Conservation (phyloP, 2,113 vertebrate species). For the Daubentonia madagascariensis region DNA sequence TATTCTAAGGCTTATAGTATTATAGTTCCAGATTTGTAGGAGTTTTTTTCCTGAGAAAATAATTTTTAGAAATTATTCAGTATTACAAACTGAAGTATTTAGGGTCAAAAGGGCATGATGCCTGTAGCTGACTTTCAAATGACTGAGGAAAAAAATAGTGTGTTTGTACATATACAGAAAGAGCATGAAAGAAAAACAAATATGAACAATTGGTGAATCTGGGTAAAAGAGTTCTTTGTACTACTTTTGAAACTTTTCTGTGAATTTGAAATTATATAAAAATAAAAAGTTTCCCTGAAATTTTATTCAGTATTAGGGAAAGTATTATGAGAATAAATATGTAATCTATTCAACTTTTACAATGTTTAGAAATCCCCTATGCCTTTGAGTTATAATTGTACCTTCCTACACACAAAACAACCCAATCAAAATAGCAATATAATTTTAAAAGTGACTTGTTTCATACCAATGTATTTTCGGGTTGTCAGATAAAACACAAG, state of each 20-base stretch:
- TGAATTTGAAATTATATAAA: slow-evolving; percentile 71
- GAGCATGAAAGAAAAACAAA: background rate
- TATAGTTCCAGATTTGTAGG: background rate
- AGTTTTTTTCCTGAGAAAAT: background rate
- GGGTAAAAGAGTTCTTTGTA: slow-evolving; percentile 23
- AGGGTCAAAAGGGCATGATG: background rate
- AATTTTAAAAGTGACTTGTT: slow-evolving; percentile 30
- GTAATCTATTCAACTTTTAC: slow-evolving; percentile 58
- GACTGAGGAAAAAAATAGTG: background rate
- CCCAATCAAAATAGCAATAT: slow-evolving; percentile 26
- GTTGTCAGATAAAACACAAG: slow-evolving; percentile 32
- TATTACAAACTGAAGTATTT: background rate
- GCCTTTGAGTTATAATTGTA: slow-evolving; percentile 34
- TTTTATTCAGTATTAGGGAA: slow-evolving; percentile 46
- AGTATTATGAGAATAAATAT: slow-evolving; percentile 63
- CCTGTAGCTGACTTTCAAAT: background rate
- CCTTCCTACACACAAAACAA: slow-evolving; percentile 36
- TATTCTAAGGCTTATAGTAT: slow-evolving; percentile 41
- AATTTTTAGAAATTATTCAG: background rate
- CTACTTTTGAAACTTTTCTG: slow-evolving; percentile 35
- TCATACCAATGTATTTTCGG: slow-evolving; percentile 17
- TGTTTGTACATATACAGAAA: background rate
- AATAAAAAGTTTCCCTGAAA: slow-evolving; percentile 57
- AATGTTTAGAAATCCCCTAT: slow-evolving; percentile 49
- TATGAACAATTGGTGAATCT: background rate